phyloP scores from a whole-genome alignment of 1,140 invertebrate species.

The Drosophila saltans region DNA sequence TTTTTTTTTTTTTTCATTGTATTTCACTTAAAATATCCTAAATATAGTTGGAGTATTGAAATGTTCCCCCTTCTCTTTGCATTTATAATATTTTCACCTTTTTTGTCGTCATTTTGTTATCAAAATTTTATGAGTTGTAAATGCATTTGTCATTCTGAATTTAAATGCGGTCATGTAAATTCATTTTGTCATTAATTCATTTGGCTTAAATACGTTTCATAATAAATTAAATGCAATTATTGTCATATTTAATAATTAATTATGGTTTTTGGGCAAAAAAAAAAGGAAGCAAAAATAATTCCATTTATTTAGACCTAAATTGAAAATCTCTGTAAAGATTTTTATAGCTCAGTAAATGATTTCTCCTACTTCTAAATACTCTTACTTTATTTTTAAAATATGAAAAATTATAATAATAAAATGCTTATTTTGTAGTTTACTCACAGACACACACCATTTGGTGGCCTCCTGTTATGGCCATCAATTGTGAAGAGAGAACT shows the following conservation, averaged over 20 bases:
- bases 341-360: too few relatives aligned
- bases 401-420: too few relatives aligned
- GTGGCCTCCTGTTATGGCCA: background rate
- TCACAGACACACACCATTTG: constrained; percentile 10
- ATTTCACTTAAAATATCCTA: too few relatives aligned
- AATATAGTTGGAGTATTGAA: too few relatives aligned
- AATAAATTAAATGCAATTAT: constrained; percentile 24
- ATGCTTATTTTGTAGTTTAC: constrained; percentile 16
- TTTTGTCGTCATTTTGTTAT: background rate
- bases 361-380: too few relatives aligned
- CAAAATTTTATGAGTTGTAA: background rate
- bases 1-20: background rate
- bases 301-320: too few relatives aligned
- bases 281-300: background rate
- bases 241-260: constrained; percentile 17
- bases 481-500: constrained; percentile 26
- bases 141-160: background rate
- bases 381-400: too few relatives aligned
- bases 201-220: background rate
- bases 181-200: constrained; percentile 35
- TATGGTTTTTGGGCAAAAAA: background rate
- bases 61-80: too few relatives aligned
- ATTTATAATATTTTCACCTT: background rate
- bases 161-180: constrained; percentile 12
- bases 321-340: too few relatives aligned